These are phyloP conservation scores for Drosophila oshimai DNA, from an alignment of 1,140 invertebrate species.

Conservation along the genomic window DNA sequence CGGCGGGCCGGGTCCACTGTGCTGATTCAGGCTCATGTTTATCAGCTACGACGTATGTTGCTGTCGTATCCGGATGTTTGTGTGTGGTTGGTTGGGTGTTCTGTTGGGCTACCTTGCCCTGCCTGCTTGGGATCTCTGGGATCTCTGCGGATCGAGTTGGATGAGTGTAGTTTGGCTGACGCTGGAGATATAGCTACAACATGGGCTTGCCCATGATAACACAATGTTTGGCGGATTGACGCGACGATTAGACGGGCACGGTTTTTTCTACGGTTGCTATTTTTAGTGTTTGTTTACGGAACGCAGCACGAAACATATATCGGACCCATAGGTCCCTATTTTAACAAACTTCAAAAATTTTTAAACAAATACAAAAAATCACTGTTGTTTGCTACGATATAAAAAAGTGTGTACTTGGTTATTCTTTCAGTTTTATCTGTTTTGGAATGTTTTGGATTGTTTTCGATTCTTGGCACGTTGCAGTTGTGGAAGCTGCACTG, in stretches of 20 bases:
- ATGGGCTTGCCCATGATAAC: background rate
- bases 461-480: slow-evolving; percentile 36
- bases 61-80: slow-evolving; percentile 20
- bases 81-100: background rate
- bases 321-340: slow-evolving; percentile 13
- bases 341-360: slow-evolving; percentile 39
- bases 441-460: slow-evolving; percentile 21
- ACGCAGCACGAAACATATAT: slow-evolving; percentile 26
- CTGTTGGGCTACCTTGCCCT: slow-evolving; percentile 4
- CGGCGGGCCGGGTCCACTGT: slow-evolving; percentile 81
- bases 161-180: background rate
- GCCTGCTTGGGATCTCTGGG: slow-evolving; percentile 5
- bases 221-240: background rate
- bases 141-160: background rate
- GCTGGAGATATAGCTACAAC: background rate
- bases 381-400: background rate
- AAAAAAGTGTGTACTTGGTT: slow-evolving; percentile 7
- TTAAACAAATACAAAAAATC: slow-evolving; percentile 20
- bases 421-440: background rate
- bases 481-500: slow-evolving; percentile 42
- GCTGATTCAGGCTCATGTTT: slow-evolving; percentile 79
- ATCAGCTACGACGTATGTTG: slow-evolving; percentile 73
- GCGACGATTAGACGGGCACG: background rate
- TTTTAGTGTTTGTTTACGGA: slow-evolving; percentile 11
- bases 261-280: background rate